Base-by-base conservation (phyloP, 2,113 vertebrate genomes). In the Ranitomeya imitator region DNA sequence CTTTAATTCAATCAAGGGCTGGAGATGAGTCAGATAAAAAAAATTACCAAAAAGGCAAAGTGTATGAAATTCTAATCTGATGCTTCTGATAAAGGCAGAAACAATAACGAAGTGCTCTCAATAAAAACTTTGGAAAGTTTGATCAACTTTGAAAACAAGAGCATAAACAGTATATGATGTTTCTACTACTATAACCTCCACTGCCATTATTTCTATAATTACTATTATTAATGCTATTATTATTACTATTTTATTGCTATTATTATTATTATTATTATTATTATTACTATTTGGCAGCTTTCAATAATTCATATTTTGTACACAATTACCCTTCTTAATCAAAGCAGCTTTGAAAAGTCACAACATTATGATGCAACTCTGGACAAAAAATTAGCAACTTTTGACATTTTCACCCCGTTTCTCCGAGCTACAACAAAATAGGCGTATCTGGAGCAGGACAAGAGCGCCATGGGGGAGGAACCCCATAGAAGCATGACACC, bases 1-100 rank as follows among this genome's bases (percentile, higher is more conserved):
- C 86, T 37, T 60, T 87, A 81, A 82, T 87, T 82, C 13, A 57
- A 87, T 82, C 78, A 87, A 60, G 31, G 61, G 57, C 59, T 81
- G 13, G 23, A 87, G 78, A 87, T 81, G 60, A 79, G n/a, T 23
- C n/a, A 60, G 63, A 87, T 71, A 73, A 45, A 79, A 65, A 45
- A 79, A 45, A 45, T 45, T 31, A 60, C 10, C 37, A n/a, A 60
- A 77, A 60, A 61, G 31, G 15, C 57, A 45, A 51, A 45, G 18
- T 19, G 10, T 37, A 85, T 6, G 45, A 60, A 55, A 76, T 61
- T 23, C 8, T 67, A 23, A 26, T 79, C 63, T 57, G 26, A 78
- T 86, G 63, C 18, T 65, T 69, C 18, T 59, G 52, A 63, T 86
- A 86, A 78, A 77, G 16, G 10, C n/a, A 79, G 52, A 26, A 78